Base-by-base conservation (phyloP, 2,113 vertebrate species). In the Microtus oregoni region DNA sequence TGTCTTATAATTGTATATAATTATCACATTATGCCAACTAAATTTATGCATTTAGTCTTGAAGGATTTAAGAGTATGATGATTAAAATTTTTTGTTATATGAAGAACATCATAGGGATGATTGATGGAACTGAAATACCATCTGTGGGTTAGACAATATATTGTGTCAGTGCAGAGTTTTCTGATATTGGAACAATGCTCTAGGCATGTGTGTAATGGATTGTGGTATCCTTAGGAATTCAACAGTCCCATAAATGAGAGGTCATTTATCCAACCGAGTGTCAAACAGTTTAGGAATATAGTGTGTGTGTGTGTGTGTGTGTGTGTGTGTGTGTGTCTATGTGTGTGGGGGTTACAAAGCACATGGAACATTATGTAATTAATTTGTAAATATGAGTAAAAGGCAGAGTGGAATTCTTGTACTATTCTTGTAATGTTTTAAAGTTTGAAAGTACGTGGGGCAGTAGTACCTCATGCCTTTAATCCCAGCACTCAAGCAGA, bases 181-280 rank as follows among this genome's bases (percentile, higher is more conserved):
- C 67, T 94, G 24, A 75, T 73, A 87, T 73, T 52, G 52, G 79
- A 22, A 68, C 26, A 55, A 50, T 52, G 35, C 3, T 50, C 5
- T 17, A 83, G 9, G 1, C 44, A 17, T 52, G 15, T 58, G 10
- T 32, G 19, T 87, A 78, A 83, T 32, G n/a, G 63, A n/a, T 41
- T 87, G 28, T 90, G 19, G 4, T 68, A 44, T 79, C 88, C n/a
- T 92, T 76, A 81, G 7, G 26, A 97, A 81, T 67, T 52, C 47
- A 4, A 82, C 1, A 68, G 35, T 55, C 20, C 0, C 28, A 52
- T 65, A 17, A 93, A 87, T 67, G 61, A 82, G 55, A 86, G 12
- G 17, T 68, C 1, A 68, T 94, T 85, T 92, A n/a, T 95, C n/a
- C 28, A 75, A 79, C 3, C 63, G 58, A 81, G 14, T 73, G 15